These are phyloP conservation scores for Drosophila miranda DNA, from an alignment of 1,140 invertebrate genomes.

Conservation along the genomic window DNA sequence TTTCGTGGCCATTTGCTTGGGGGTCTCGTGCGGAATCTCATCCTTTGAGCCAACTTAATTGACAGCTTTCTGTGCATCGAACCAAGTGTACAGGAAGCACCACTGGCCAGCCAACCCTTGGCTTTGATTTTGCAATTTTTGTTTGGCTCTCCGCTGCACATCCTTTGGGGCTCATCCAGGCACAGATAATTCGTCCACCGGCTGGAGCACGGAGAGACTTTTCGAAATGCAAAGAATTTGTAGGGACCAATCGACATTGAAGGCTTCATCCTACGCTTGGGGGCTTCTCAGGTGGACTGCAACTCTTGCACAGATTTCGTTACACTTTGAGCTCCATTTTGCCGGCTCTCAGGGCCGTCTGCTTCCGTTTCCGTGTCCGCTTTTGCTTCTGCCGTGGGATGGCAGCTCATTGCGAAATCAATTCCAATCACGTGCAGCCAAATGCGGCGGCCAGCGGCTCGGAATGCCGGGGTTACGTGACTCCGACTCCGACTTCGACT, in stretches of 20 bases:
- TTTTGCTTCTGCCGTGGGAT: neutral
- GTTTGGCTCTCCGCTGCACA: too few relatives aligned
- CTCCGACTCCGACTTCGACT: neutral
- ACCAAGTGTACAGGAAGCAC: conserved; percentile 4
- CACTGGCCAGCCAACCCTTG: too few relatives aligned
- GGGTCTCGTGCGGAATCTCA: conserved; percentile 23
- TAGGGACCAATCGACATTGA: too few relatives aligned
- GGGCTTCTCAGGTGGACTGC: too few relatives aligned
- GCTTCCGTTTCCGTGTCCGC: conserved; percentile 14
- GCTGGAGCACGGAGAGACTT: too few relatives aligned
- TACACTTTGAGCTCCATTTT: neutral
- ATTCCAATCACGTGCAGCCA: conserved; percentile 28
- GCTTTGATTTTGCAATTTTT: too few relatives aligned
- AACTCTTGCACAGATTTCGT: neutral
- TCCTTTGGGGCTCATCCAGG: too few relatives aligned
- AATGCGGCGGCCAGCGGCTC: conserved; percentile 1
- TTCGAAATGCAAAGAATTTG: too few relatives aligned
- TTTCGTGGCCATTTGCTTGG: conserved; percentile 31
- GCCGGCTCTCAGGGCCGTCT: neutral
- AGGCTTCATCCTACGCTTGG: too few relatives aligned
- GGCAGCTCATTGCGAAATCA: neutral
- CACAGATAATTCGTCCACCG: too few relatives aligned
- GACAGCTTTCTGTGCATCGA: conserved; percentile 17
- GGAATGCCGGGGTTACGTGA: conserved; percentile 35
- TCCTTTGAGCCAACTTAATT: conserved; percentile 38